These are phyloP conservation scores for Neosilurus mollespiculum DNA, from an alignment of 2,797 vertebrate species.

Conservation along the genomic window DNA sequence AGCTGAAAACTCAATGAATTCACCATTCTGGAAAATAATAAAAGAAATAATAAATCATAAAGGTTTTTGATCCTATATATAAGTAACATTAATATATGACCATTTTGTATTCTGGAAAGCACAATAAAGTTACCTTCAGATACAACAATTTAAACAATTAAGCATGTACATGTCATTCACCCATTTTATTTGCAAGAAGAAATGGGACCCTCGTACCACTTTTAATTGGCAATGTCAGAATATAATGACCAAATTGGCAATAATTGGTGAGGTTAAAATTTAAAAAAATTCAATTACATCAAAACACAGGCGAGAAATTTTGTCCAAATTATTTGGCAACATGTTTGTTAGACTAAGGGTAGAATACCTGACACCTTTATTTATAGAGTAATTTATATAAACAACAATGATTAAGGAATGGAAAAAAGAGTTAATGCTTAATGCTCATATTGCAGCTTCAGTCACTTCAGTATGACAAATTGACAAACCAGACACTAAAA, in stretches of 20 bases:
- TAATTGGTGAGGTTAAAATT: background rate
- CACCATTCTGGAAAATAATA: constrained; percentile 56
- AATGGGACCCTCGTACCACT: background rate
- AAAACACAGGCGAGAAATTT: background rate
- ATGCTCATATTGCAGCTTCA: background rate
- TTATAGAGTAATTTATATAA: too few relatives aligned
- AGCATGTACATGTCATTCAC: background rate
- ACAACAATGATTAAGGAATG: background rate
- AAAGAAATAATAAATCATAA: constrained; percentile 18
- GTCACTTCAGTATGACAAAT: background rate
- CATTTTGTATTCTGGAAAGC: background rate
- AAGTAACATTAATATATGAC: background rate
- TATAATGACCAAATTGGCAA: background rate
- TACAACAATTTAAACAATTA: background rate
- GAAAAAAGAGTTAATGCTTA: background rate
- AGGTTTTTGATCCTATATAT: background rate
- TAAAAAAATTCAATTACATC: background rate
- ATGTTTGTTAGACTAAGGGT: background rate
- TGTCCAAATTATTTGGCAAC: background rate
- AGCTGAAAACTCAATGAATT: constrained; percentile 57
- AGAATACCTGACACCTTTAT: background rate
- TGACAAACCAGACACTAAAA: background rate
- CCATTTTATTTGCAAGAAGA: background rate
- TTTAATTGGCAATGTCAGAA: background rate
- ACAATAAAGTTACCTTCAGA: background rate